Conservation (phyloP, 2,888 invertebrate species). For the Ectemnius continuus region DNA sequence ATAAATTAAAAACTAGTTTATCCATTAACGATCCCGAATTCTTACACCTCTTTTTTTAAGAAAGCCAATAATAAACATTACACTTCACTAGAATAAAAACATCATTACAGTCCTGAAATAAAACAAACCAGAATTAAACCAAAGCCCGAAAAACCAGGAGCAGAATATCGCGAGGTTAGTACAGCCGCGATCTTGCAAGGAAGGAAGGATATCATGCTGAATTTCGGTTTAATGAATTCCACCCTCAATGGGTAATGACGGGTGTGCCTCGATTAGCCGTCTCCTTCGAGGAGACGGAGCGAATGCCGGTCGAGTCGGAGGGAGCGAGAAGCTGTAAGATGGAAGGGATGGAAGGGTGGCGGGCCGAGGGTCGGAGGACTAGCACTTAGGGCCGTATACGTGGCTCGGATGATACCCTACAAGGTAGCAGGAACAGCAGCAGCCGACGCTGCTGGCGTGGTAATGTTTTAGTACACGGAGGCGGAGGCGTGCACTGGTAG, state of each 20-base stretch:
- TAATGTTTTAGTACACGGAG: conserved; percentile 65
- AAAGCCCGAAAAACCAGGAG: conserved; percentile 6
- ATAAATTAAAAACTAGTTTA: too few relatives aligned
- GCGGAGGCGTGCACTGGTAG: conserved; percentile 66
- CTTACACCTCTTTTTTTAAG: too few relatives aligned
- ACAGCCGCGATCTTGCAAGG: neutral
- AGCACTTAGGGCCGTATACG: conserved; percentile 69
- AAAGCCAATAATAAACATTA: too few relatives aligned
- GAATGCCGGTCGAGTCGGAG: conserved; percentile 37
- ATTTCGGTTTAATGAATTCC: conserved; percentile 74
- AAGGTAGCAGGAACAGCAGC: conserved; percentile 67
- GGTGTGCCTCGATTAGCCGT: conserved; percentile 61
- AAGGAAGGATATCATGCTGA: conserved; percentile 57
- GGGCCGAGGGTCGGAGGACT: conserved; percentile 57
- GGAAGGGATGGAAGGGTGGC: conserved; percentile 21
- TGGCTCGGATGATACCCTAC: conserved; percentile 69
- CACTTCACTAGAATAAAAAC: too few relatives aligned
- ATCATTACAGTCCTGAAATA: neutral
- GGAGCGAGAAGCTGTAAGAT: neutral
- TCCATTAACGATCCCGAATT: too few relatives aligned
- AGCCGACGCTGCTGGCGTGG: conserved; percentile 61
- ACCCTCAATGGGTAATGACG: conserved; percentile 74
- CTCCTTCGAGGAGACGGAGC: conserved; percentile 17
- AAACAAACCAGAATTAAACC: conserved; percentile 24
- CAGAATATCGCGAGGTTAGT: conserved; percentile 14